Evolutionary conservation across 2,113 vertebrate genomes (phyloP).

Genomic region (Ceratotherium simum): DNA sequence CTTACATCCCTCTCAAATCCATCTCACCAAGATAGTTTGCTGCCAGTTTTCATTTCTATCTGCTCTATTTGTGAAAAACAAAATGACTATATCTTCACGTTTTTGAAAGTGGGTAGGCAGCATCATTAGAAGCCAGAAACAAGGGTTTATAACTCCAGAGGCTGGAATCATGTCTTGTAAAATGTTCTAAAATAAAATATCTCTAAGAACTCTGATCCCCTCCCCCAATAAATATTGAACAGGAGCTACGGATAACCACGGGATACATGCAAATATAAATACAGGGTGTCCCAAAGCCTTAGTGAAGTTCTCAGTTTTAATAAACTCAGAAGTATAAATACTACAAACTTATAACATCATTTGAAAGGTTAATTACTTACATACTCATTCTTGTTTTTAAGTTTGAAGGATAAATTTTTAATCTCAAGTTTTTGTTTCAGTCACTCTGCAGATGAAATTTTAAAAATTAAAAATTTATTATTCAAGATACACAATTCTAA

Average conservation of each 20-base stretch:
- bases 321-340: background rate
- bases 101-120: background rate
- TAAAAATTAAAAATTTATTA: background rate
- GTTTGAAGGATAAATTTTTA: background rate
- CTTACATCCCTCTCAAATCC: background rate
- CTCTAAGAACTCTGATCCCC: background rate
- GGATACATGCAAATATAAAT: background rate
- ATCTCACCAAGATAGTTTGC: background rate
- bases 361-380: background rate
- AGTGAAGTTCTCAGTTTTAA: background rate
- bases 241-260: background rate
- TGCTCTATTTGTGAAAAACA: background rate
- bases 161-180: background rate
- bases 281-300: background rate
- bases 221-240: background rate
- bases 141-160: background rate
- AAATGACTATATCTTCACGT: background rate
- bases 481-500: conserved; percentile 3
- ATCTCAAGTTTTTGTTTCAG: background rate
- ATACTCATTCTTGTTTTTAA: background rate
- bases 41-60: background rate
- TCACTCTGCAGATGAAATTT: background rate
- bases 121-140: background rate
- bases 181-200: conserved; percentile 19
- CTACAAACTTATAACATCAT: background rate